Percentiles rank a stretch among this genome's conserved stretches.
phyloP scores from a whole-genome alignment of 2,888 invertebrate genomes.

The Drosophila pegasa region DNA sequence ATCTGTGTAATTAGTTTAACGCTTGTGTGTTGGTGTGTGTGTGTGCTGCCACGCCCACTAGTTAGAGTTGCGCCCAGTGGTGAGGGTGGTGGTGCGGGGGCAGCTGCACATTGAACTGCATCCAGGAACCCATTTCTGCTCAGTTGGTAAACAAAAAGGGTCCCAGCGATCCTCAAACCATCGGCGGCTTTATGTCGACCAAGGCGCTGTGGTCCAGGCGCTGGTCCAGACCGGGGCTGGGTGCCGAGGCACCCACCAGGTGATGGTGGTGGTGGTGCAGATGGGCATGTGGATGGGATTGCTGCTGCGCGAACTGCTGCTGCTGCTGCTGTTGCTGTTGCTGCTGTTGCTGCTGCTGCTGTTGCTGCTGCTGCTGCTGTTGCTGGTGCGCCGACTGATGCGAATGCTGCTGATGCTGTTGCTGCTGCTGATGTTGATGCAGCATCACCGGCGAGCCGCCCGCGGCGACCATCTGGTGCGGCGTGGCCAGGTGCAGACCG shows the following conservation, averaged over 20 bases:
- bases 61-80: constrained; percentile 9
- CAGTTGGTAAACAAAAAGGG: constrained; percentile 86
- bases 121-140: constrained; percentile 66
- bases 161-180: constrained; percentile 88
- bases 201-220: constrained; percentile 83
- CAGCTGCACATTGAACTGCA: constrained; percentile 14
- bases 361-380: constrained; percentile 64
- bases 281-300: constrained; percentile 76
- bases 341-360: constrained; percentile 36
- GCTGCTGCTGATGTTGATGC: constrained; percentile 83
- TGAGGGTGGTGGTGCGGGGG: not conserved
- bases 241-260: constrained; percentile 84
- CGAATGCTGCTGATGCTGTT: constrained; percentile 76
- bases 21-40: not conserved
- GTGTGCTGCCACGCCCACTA: constrained; percentile 12
- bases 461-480: constrained; percentile 84
- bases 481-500: constrained; percentile 83
- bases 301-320: constrained; percentile 64
- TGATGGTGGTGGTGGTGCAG: constrained; percentile 83
- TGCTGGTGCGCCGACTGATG: constrained; percentile 75
- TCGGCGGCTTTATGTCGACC: constrained; percentile 89
- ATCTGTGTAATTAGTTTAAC: not conserved
- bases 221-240: constrained; percentile 87
- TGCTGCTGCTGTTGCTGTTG: constrained; percentile 66
- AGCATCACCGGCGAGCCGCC: constrained; percentile 84